Percentiles rank a stretch among this genome's conserved stretches.
These are phyloP conservation scores for Anas capensis DNA, from an alignment of 2,797 vertebrate genomes.

Conservation along the genomic window DNA sequence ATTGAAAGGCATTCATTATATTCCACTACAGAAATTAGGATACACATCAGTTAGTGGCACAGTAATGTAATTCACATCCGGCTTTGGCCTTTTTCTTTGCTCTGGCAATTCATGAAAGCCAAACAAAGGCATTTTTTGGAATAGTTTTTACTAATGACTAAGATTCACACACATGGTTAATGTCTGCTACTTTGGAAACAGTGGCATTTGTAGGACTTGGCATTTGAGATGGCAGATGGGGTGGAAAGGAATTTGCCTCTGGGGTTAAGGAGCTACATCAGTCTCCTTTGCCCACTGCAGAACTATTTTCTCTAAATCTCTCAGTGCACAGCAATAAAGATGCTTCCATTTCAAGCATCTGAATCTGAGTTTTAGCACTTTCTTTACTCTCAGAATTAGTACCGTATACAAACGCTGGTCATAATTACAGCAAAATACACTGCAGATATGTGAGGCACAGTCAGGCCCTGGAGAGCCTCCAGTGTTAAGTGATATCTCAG, in stretches of 20 bases:
- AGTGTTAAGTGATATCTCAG: conserved; percentile 60
- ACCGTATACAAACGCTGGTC: neutral
- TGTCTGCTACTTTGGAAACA: conserved; percentile 63
- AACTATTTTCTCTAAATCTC: conserved; percentile 13
- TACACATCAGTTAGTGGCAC: neutral
- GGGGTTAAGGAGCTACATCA: conserved; percentile 3
- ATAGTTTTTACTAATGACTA: conserved; percentile 47
- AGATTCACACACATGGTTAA: conserved; percentile 62
- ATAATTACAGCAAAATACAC: conserved; percentile 50
- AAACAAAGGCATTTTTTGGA: neutral
- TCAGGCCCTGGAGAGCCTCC: conserved; percentile 52
- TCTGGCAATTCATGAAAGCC: conserved; percentile 17
- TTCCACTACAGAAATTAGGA: neutral
- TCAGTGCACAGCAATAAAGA: neutral
- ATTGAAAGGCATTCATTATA: neutral
- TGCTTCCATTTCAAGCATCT: conserved; percentile 17
- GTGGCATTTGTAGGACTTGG: conserved; percentile 59
- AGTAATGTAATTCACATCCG: neutral
- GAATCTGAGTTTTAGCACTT: conserved; percentile 34
- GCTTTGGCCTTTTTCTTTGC: neutral
- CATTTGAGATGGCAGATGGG: conserved; percentile 71
- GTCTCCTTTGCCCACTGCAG: conserved; percentile 13
- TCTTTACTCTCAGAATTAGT: conserved; percentile 13
- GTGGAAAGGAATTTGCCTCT: conserved; percentile 68
- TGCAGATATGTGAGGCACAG: conserved; percentile 15